phyloP scores from a whole-genome alignment of 2,113 vertebrate genomes.

The Eretmochelys imbricata region DNA sequence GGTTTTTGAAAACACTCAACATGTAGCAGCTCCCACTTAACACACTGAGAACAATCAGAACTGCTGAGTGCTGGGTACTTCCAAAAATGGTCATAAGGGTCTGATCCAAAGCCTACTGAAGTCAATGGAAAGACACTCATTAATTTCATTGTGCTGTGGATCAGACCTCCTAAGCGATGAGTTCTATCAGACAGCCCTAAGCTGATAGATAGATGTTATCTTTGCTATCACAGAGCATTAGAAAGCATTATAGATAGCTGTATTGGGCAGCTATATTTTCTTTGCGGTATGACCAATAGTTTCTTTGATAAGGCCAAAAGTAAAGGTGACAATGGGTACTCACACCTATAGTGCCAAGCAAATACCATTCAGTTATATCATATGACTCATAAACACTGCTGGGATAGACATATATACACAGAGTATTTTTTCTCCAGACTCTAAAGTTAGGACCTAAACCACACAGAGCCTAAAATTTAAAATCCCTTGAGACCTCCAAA shows the following conservation, averaged over 20 bases:
- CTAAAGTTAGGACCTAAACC: slow-evolving; percentile 16
- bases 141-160: neutral
- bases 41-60: neutral
- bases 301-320: fast-evolving
- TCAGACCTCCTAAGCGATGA: neutral
- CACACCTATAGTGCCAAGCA: neutral
- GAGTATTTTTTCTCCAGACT: neutral
- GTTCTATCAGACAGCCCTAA: neutral
- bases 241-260: neutral
- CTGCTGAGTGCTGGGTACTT: neutral
- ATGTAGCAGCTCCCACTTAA: neutral
- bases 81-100: neutral
- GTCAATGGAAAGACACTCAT: neutral
- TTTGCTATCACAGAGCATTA: neutral
- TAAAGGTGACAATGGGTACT: neutral
- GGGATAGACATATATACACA: neutral
- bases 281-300: neutral
- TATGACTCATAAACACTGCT: neutral
- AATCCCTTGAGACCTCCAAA: slow-evolving; percentile 12
- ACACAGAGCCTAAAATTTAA: neutral
- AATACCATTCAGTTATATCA: neutral
- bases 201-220: neutral
- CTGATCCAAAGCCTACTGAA: neutral
- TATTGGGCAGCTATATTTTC: neutral
- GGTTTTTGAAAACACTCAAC: neutral